Base-by-base conservation (phyloP, 2,888 invertebrate genomes). In the Trachelus troglodyta region DNA sequence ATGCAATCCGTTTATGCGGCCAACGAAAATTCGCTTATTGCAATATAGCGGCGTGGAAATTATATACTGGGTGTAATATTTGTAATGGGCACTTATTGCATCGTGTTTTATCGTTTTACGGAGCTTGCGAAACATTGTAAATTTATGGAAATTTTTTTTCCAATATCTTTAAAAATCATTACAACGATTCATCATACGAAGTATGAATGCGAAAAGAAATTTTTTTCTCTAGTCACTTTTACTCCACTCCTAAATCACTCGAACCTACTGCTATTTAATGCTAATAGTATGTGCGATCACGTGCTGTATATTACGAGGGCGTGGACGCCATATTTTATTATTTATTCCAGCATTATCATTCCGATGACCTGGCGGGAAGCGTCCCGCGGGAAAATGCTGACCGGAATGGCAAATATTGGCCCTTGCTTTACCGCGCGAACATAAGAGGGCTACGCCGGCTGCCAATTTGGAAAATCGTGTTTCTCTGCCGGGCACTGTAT, bases 251-350 rank as follows among this genome's bases (percentile, higher is more conserved):
- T 71, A 12, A 31, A 71, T 71, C 3, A 71, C 71, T 31, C 71
- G 71, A 71, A 23, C 9, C 2, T 23, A 12, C 12, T 33, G 71
- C n/a, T 12, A 71, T 30, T 69, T 75, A 75, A 78, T 75, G 78
- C 78, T 78, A 74, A 83, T 79, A 83, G 77, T 82, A 81, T 81
- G 82, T 81, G 79, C 69, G 83, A 82, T 81, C 83, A 84, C 84
- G 78, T 78, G 31, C 75, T 31, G 69, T 34, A 80, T 56, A n/a
- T 79, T 76, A 77, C 78, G 74, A 74, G 77, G 78, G 73, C 81
- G 80, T 78, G 83, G 82, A 77, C 80, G 76, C 76, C 78, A 79
- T 83, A 83, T 83, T 83, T 85, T 84, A 84, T 84, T 83, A 83
- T 83, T 84, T 84, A 84, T 84, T 84, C 81, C 77, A 74, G 79